phyloP scores from a whole-genome alignment of 2,888 invertebrate species.

The Temnothorax unifasciatus region DNA sequence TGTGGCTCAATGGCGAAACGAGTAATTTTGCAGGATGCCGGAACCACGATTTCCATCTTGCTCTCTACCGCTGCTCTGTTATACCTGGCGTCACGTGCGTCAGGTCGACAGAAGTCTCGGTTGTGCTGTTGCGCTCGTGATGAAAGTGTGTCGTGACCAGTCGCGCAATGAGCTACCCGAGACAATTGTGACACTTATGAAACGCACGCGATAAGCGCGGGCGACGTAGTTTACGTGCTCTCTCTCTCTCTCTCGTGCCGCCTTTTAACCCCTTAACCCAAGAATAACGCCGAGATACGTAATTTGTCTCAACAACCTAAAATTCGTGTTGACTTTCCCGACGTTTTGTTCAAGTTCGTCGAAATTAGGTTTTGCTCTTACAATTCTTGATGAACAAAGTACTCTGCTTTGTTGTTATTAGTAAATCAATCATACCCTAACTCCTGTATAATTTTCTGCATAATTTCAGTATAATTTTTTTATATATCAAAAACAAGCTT shows the following conservation, averaged over 20 bases:
- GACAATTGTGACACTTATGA: constrained; percentile 65
- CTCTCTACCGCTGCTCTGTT: not conserved
- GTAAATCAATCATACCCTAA: not conserved
- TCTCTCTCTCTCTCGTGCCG: constrained; percentile 39
- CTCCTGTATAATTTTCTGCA: not conserved
- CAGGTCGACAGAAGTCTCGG: constrained; percentile 31
- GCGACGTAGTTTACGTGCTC: constrained; percentile 28
- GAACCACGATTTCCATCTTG: constrained; percentile 39
- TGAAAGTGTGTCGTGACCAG: constrained; percentile 73
- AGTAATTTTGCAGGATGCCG: constrained; percentile 43
- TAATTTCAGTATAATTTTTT: not conserved
- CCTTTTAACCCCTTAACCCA: constrained; percentile 10
- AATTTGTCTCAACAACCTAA: constrained; percentile 12
- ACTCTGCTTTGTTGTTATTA: not conserved
- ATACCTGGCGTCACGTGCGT: constrained; percentile 23
- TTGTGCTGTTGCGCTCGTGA: constrained; percentile 56
- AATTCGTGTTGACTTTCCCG: not conserved
- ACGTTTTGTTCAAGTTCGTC: not conserved
- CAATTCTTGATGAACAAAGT: no score
- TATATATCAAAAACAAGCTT: not conserved
- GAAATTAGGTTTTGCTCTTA: not conserved
- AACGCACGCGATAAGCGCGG: constrained; percentile 38
- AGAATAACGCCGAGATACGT: constrained; percentile 12
- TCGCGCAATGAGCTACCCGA: constrained; percentile 62
- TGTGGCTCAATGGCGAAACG: constrained; percentile 45